phyloP scores from a whole-genome alignment of 2,797 vertebrate species.

The Graptemys geographica region DNA sequence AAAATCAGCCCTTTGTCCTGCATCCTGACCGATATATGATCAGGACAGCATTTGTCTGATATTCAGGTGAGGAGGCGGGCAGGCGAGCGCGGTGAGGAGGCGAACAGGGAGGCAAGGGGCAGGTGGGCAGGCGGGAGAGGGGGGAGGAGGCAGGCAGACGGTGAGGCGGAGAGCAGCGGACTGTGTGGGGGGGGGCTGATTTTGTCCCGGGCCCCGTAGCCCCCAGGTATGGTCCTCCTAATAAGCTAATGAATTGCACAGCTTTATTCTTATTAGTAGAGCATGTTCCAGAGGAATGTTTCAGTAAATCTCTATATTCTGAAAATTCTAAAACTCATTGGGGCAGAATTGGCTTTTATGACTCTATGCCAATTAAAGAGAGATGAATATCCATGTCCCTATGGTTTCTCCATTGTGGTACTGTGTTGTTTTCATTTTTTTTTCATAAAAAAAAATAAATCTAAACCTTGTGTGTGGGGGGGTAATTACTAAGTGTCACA shows the following conservation, averaged over 20 bases:
- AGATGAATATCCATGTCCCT: neutral
- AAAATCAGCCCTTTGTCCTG: no score
- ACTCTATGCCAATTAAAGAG: neutral
- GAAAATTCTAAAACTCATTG: neutral
- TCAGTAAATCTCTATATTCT: neutral
- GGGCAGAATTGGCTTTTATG: neutral
- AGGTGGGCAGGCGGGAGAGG: no score
- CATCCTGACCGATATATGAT: no score
- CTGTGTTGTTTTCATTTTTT: neutral
- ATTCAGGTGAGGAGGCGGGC: no score
- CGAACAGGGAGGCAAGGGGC: no score
- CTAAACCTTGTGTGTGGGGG: no score
- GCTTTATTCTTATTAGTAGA: neutral
- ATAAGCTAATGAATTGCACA: neutral
- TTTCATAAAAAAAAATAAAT: neutral
- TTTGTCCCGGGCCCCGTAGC: no score
- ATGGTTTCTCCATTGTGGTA: neutral
- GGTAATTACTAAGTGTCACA: neutral
- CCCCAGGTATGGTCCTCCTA: neutral
- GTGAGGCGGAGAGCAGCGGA: no score
- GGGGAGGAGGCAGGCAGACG: no score
- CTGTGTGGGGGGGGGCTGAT: no score
- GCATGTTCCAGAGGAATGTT: rapidly evolving
- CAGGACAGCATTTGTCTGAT: no score
- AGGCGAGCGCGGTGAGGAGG: no score